phyloP scores from a whole-genome alignment of 2,113 vertebrate species.

The Pontoporia blainvillei region DNA sequence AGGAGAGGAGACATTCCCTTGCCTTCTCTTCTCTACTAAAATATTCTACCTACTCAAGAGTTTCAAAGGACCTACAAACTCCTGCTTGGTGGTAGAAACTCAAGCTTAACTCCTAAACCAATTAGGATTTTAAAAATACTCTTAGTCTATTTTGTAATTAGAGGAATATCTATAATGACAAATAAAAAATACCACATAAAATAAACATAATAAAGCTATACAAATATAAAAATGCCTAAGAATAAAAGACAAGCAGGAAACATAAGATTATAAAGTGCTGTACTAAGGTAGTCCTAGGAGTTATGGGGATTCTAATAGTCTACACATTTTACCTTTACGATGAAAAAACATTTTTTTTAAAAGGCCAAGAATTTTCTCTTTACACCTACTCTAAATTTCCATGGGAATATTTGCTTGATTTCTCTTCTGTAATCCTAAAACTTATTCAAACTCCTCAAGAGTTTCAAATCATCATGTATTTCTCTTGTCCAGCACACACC shows the following conservation, averaged over 20 bases:
- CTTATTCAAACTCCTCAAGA: neutral
- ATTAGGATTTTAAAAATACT: neutral
- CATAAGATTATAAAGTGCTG: neutral
- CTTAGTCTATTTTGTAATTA: neutral
- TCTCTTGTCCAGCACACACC: neutral
- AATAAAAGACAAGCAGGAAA: neutral
- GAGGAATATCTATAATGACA: neutral
- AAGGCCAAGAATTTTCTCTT: neutral
- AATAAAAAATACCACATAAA: neutral
- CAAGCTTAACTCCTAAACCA: neutral
- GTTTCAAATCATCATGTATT: neutral
- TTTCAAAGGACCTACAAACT: conserved; percentile 2
- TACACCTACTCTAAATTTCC: neutral
- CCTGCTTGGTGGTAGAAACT: neutral
- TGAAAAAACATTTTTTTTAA: neutral
- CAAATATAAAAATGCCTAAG: neutral
- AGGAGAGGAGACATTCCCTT: neutral
- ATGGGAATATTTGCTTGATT: neutral
- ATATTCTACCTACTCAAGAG: neutral
- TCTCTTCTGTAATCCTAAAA: conserved; percentile 9
- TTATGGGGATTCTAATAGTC: neutral
- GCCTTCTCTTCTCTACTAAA: neutral
- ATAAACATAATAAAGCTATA: neutral
- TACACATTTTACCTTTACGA: neutral
- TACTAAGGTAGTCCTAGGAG: neutral